phyloP scores from a whole-genome alignment of 2,797 vertebrate species.

The Eulemur coronatus region DNA sequence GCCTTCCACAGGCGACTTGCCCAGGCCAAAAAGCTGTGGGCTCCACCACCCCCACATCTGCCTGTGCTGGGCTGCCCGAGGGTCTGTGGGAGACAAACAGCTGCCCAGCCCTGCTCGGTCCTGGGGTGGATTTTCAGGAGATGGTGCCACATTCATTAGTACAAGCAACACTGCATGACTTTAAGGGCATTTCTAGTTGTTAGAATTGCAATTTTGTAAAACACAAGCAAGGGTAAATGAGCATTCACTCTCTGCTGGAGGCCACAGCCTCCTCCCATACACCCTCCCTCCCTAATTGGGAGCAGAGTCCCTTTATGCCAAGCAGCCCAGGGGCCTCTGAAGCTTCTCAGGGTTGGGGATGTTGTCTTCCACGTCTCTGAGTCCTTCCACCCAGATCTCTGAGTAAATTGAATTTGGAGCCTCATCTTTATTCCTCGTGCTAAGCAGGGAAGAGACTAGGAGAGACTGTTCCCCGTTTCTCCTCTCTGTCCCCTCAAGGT shows the following conservation, averaged over 20 bases:
- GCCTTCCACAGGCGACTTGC: neutral
- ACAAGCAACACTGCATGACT: neutral
- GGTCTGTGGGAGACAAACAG: neutral
- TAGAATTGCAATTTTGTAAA: conserved; percentile 23
- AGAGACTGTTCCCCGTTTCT: neutral
- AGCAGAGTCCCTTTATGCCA: neutral
- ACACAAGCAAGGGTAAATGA: neutral
- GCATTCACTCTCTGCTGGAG: neutral
- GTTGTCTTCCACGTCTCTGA: neutral
- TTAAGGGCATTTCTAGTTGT: neutral
- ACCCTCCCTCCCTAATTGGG: neutral
- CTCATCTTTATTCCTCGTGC: conserved; percentile 35
- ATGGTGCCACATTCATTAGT: neutral
- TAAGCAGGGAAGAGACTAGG: neutral
- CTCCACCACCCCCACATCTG: accelerated
- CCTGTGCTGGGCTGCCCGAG: no score
- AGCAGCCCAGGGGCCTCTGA: neutral
- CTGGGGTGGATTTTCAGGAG: neutral
- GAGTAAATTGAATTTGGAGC: neutral
- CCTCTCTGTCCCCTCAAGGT: conserved; percentile 6
- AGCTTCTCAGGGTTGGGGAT: neutral
- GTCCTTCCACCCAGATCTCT: neutral
- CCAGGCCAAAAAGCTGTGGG: neutral
- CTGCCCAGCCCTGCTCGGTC: neutral
- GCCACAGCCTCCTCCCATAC: neutral